Base-by-base conservation (phyloP, 2,113 vertebrate species). In the Tachysurus fulvidraco region DNA sequence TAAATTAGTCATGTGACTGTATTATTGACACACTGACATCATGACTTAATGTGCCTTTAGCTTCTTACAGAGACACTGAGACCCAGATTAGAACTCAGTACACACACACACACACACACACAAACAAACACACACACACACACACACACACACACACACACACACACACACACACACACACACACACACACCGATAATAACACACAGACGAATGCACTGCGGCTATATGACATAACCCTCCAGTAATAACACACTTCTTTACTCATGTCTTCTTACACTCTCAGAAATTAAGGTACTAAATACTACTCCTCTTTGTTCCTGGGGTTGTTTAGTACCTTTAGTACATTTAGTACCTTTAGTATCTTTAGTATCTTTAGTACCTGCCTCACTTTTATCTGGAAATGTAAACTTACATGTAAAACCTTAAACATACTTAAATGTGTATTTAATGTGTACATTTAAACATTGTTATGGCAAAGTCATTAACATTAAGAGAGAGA, bases 81-180 rank as follows among this genome's bases (percentile, higher is more conserved):
- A 28, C 11, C 21, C 46, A 54, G 46, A 52, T 54, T 52, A 52
- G 25, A 17, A 77, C 46, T 52, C 23, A 77, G n/a, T 0, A 76
- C 73, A 76, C 44, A 50, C 73, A 76, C 21, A n/a, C 36, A n/a
- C n/a, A n/a, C n/a, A n/a, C n/a, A n/a, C n/a, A n/a, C n/a, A n/a
- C n/a, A n/a, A n/a, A n/a, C n/a, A n/a, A n/a, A 74, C 71, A 25
- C 46, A 77, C 46, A 52, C 46, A 77, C 46, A 77, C 69, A 36
- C 30, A 36, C 44, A 50, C 71, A 74, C 67, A 71, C 30, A 71
- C 30, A 71, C 67, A 71, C 69, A 46, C 36, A 76, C 73, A 76
- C 44, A 41, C 67, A 71, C 30, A 71, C 30, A 71, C 67, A 71
- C 69, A 46, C 36, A 73, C 69, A 74, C 71, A 74, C 71, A 74